Percentiles rank a stretch among this genome's conserved stretches.
phyloP scores from a whole-genome alignment of 2,113 vertebrate genomes.

The Hassar affinis region DNA sequence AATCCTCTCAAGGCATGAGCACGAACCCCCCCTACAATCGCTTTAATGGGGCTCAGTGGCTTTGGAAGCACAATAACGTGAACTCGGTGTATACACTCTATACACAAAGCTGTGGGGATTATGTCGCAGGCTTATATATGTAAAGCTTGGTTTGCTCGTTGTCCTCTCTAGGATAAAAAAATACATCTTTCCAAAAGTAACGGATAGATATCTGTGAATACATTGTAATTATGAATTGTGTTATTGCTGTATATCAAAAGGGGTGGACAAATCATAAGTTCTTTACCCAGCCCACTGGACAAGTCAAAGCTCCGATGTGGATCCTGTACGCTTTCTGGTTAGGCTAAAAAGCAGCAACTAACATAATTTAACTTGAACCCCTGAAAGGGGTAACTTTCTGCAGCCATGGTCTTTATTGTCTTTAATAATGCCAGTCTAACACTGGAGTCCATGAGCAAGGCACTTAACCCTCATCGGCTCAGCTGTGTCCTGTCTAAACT shows the following conservation, averaged over 20 bases:
- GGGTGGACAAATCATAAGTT: neutral
- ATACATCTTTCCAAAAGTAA: neutral
- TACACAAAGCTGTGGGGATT: conserved; percentile 30
- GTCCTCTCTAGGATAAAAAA: neutral
- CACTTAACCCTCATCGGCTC: neutral
- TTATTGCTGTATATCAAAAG: neutral
- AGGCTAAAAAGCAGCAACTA: neutral
- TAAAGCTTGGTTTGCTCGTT: neutral
- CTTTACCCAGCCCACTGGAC: neutral
- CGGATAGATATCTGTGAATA: neutral
- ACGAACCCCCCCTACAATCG: neutral
- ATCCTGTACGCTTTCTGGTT: neutral
- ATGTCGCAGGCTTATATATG: conserved; percentile 15
- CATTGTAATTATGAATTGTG: neutral
- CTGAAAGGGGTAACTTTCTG: neutral
- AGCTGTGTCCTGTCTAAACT: neutral
- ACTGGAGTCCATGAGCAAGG: neutral
- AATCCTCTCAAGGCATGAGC: conserved; percentile 59
- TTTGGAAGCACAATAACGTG: conserved; percentile 32
- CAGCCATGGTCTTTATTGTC: neutral
- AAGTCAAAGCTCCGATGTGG: neutral
- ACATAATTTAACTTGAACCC: neutral
- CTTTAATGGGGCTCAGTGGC: conserved; percentile 24
- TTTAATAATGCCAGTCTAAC: neutral
- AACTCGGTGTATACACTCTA: conserved; percentile 2